Percentiles rank a stretch among this genome's conserved stretches.
Evolutionary conservation across 2,113 vertebrate species (phyloP).

Genomic region (Rhinopomastus cyanomelas): DNA sequence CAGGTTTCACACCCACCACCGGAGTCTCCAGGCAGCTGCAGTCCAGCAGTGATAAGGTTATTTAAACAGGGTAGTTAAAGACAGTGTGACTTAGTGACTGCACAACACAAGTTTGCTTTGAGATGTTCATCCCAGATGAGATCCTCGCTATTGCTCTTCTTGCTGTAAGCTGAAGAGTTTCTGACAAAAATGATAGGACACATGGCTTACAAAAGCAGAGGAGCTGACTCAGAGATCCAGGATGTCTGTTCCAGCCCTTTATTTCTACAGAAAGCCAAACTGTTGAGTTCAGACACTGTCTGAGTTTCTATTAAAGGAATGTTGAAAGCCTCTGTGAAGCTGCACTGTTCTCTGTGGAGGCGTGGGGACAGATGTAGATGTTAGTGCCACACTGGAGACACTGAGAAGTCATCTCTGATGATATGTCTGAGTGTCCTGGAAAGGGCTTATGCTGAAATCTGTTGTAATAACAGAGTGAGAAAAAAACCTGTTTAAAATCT

Average conservation of each 20-base stretch:
- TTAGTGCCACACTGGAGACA: not conserved
- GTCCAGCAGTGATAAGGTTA: not conserved
- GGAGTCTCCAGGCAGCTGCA: not conserved
- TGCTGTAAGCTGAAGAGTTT: not conserved
- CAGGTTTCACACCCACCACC: not conserved
- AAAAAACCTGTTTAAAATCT: slow-evolving; percentile 17
- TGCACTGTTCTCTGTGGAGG: not conserved
- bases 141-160: not conserved
- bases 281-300: not conserved
- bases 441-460: not conserved
- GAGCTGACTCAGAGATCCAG: not conserved
- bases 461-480: not conserved
- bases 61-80: not conserved
- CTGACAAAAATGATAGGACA: not conserved
- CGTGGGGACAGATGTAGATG: not conserved
- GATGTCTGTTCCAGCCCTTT: not conserved
- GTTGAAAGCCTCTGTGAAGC: not conserved
- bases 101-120: not conserved
- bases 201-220: not conserved
- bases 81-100: not conserved
- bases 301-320: not conserved
- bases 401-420: not conserved
- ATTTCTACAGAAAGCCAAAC: not conserved
- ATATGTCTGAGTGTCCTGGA: not conserved
- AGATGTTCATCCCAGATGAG: not conserved